Evolutionary conservation across 1,140 invertebrate species (phyloP), one percentile per base, ranked within the genome.

Genomic region (Acromyrmex heyeri): DNA sequence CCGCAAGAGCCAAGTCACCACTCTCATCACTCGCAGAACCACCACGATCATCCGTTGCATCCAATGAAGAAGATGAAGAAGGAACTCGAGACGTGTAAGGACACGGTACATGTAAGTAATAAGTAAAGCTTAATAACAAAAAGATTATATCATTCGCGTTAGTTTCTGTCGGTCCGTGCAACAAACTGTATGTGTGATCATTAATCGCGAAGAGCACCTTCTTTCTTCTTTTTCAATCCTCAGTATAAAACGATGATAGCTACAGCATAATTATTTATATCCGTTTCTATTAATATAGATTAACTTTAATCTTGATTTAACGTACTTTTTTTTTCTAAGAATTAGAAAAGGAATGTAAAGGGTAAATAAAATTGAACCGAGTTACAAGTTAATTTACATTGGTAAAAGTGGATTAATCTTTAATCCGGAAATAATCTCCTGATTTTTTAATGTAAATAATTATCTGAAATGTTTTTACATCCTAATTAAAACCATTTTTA

Each of bases 1-100:
- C 97, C 97, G n/a, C 96, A 92, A 78, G 95, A 95, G 73, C 85
- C 93, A n/a, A 93, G 93, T 91, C 94, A 95, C 87, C 95, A 95
- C 87, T 92, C 93, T 24, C 95, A 95, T 91, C 94, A 95, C 85
- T 91, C 92, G 59, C 95, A 95, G 87, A 94, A 95, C 89, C 92
- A 93, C 14, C 96, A 96, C 30, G 96, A 96, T 59, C 94, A 95
- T 85, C 91, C 92, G 48, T 88, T 94, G 88, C 94, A 95, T 87
- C 12, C 67, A 24, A 94, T 94, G 6, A 95, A 94, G 88, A 95
- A 95, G 86, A 93, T 95, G 92, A 95, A 95, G 88, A 95, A 95
- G 77, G 95, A 95, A 12, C 94, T 93, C 48, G 95, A 95, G 69
- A 4, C 30, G 18, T 65, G 62, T n/a, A 95, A 95, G 91, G 95